Base-by-base conservation (phyloP, 2,888 invertebrate genomes). In the Dastarcus helophoroides region DNA sequence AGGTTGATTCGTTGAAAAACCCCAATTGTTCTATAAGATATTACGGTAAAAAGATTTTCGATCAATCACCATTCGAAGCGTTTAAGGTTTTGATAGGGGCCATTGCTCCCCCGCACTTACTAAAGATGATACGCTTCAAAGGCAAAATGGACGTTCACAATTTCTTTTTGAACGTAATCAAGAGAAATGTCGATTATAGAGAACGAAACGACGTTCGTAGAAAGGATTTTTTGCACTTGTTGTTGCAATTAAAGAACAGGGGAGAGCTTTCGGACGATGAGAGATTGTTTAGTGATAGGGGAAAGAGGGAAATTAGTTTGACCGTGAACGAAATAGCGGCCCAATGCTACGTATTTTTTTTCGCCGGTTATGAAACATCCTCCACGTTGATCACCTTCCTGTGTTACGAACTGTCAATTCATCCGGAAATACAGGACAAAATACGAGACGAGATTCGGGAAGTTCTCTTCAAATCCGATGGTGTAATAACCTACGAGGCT, bases 161-260 rank as follows among this genome's bases (percentile, higher is more conserved):
- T 2, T 71, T 68, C 38, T 68, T 69, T 24, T 44, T 56, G 17
- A 46, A 49, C 0, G 48, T 62, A 0, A 62, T 68, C 0, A 56
- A 50, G 1, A 53, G 62, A 0, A 64, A 63, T 0, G 55, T 69
- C 0, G 50, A 61, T 1, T 58, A 63, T 31, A 50, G 69, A 5
- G 62, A 63, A 38, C 50, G 53, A n/a, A 61, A 64, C 38, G 56
- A 64, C 2, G 39, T 69, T 0, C 46, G 43, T 1, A 50, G 67
- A 8, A 67, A 69, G 30, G 72, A 71, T 49, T 69, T 73, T 38
- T 49, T 75, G 35, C 67, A 72, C 34, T 44, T 69, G 2, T 50
- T 71, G 26, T 52, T 67, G 11, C 59, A 70, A 19, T 39, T 71
- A 14, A 66, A 47, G 23, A 35, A 35, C 21, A 22, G 22, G 11